Percentiles rank a stretch among this genome's conserved stretches.
Conservation (phyloP, 1,140 invertebrate genomes). For the Hyposmocoma kahamanoa region DNA sequence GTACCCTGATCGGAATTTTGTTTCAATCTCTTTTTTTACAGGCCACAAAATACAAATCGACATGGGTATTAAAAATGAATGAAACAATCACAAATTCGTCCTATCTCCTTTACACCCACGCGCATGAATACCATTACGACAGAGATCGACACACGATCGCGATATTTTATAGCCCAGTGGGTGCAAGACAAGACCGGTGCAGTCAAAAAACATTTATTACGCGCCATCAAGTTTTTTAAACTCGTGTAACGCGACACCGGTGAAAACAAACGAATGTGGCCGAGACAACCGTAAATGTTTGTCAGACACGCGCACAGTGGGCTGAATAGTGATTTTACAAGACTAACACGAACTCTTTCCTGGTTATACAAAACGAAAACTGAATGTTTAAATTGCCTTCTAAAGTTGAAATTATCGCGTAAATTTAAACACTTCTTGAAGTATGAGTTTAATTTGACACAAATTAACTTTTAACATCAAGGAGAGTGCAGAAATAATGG, state of each 20-base stretch:
- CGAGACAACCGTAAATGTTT: slow-evolving; percentile 32
- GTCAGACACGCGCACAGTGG: slow-evolving; percentile 24
- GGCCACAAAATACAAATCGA: slow-evolving; percentile 35
- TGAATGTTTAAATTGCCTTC: too few species aligned
- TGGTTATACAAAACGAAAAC: too few species aligned
- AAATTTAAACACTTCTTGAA: too few species aligned
- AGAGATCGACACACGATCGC: slow-evolving; percentile 21
- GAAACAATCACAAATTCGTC: slow-evolving; percentile 25
- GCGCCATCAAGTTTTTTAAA: slow-evolving; percentile 62
- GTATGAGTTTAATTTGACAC: slow-evolving; percentile 16
- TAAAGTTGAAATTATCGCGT: too few species aligned
- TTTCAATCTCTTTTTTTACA: slow-evolving; percentile 23
- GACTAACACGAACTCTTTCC: slow-evolving; percentile 19
- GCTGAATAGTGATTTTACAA: slow-evolving; percentile 17
- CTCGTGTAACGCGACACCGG: slow-evolving; percentile 58
- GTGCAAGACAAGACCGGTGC: slow-evolving; percentile 40
- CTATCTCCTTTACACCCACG: slow-evolving; percentile 9
- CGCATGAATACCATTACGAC: background rate
- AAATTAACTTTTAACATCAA: slow-evolving; percentile 14
- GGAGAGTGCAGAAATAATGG: slow-evolving; percentile 16
- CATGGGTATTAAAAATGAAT: slow-evolving; percentile 38
- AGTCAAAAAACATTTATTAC: slow-evolving; percentile 68
- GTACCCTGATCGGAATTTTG: slow-evolving; percentile 29
- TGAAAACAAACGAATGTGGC: slow-evolving; percentile 37
- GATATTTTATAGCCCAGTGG: slow-evolving; percentile 37